Base-by-base conservation (phyloP, 2,888 invertebrate genomes). In the Shargacucullia verbasci region DNA sequence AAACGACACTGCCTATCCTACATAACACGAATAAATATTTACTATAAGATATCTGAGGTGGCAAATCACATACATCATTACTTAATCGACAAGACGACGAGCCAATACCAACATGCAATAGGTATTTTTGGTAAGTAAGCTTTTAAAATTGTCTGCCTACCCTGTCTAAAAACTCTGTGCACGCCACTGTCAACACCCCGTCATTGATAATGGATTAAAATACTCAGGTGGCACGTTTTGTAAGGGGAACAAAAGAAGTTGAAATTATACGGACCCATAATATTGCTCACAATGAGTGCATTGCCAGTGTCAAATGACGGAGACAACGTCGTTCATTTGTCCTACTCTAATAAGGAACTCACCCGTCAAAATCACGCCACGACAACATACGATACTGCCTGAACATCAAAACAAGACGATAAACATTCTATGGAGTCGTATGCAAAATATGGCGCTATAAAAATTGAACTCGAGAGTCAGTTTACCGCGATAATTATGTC, bases 381-480 rank as follows among this genome's bases (percentile, higher is more conserved):
- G 50, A n/a, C 43, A 56, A 38, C 45, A 33, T 57, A 56, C 35
- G 44, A 56, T 39, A 54, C 49, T 44, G 35, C 63, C 59, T 56
- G 64, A 60, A 66, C 67, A 65, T 74, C 79, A 79, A 76, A 82
- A 84, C 82, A 84, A 78, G 69, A 66, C 72, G 55, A 80, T 84
- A 80, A 78, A 78, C 74, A 82, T 84, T 78, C 83, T 61, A 45
- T 38, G 55, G 73, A 61, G 70, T 78, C 76, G 55, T 72, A 73
- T 70, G 68, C 63, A 76, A 62, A 76, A 63, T 73, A 59, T 41
- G 49, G 29, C 40, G 46, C 65, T 55, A 73, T 71, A 69, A 61
- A 63, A 63, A 40, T 59, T 59, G 60, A 55, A 71, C 63, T 47
- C 54, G 58, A 59, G 73, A 55, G 35, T 71, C 66, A 43, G 52